Base-by-base conservation (phyloP, 2,797 vertebrate species). In the Buphagus erythrorhynchus region DNA sequence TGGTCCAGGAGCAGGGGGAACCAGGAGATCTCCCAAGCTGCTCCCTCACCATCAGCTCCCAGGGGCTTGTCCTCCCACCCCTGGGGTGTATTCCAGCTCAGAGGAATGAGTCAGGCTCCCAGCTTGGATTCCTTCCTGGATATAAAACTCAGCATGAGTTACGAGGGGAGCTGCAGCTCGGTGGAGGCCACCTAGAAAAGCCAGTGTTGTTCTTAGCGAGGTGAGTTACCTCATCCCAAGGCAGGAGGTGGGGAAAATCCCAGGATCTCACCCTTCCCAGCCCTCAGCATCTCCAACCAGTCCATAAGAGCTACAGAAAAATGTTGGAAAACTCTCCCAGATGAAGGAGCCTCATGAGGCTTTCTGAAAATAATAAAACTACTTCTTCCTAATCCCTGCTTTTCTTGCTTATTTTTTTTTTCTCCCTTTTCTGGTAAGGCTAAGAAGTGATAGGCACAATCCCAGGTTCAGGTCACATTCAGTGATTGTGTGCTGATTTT, bases 141-240 rank as follows among this genome's bases (percentile, higher is more conserved):
- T 51, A 6, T 89, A 87, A 96, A 97, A 95, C 91, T 86, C 91
- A 67, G 93, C 40, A 0, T 69, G 94, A 86, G 89, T 73, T 25
- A 22, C 0, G 2, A 84, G 51, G 49, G 62, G 85, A 93, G 57
- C 55, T 77, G 85, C 83, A 36, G 77, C 62, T 58, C 4, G 0
- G 6, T 29, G 49, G 57, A 78, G 92, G 85, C 78, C 87, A 57
- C 92, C 87, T 84, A 46, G 87, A 95, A 90, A 88, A 90, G 33
- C 28, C 71, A 6, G 5, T 42, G 85, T 67, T 96, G 89, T 66
- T 94, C 72, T 95, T 35, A 55, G 62, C 5, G 22, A 73, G 89
- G 76, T n/a, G 89, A 94, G 68, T 95, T 95, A 93, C 94, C 82
- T 95, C 94, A 94, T 88, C 58, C 31, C 54, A 19, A 88, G 73